Percentiles rank a stretch among this genome's conserved stretches.
These are phyloP conservation scores for Anoplophora glabripennis DNA, from an alignment of 1,140 invertebrate species.

Conservation along the genomic window DNA sequence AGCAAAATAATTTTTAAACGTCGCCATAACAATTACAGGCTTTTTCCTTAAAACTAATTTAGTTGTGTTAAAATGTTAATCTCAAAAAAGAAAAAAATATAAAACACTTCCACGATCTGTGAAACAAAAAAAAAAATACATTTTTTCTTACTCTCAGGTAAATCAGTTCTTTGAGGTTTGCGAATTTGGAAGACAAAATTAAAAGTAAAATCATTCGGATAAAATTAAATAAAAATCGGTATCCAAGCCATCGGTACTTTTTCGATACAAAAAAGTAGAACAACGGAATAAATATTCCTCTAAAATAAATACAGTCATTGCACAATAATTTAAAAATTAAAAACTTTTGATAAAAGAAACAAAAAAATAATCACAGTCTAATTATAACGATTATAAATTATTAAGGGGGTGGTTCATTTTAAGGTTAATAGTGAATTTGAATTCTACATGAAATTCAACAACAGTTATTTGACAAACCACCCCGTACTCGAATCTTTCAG, in stretches of 20 bases:
- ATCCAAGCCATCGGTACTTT: slow-evolving; percentile 6
- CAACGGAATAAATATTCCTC: slow-evolving; percentile 15
- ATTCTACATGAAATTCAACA: too few relatives aligned
- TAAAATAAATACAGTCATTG: slow-evolving; percentile 19
- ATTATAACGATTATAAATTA: background rate
- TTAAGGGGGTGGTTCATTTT: background rate
- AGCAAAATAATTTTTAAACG: too few relatives aligned
- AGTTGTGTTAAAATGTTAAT: background rate
- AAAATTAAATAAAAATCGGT: slow-evolving; percentile 14
- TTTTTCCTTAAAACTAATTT: background rate
- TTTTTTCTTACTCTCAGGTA: slow-evolving; percentile 17
- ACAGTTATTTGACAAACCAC: too few relatives aligned
- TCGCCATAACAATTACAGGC: background rate
- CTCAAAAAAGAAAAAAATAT: background rate
- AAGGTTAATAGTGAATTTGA: too few relatives aligned
- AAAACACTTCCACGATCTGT: background rate
- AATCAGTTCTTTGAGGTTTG: slow-evolving; percentile 7
- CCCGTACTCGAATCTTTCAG: background rate
- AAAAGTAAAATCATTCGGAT: slow-evolving; percentile 14
- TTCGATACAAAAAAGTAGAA: slow-evolving; percentile 1
- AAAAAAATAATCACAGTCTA: slow-evolving; percentile 26
- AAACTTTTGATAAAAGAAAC: slow-evolving; percentile 10
- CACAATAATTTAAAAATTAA: slow-evolving; percentile 17
- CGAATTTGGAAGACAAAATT: slow-evolving; percentile 7
- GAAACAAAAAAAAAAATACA: background rate